These are phyloP conservation scores for Drosophila bipectinata DNA, from an alignment of 1,140 invertebrate genomes.

Conservation along the genomic window DNA sequence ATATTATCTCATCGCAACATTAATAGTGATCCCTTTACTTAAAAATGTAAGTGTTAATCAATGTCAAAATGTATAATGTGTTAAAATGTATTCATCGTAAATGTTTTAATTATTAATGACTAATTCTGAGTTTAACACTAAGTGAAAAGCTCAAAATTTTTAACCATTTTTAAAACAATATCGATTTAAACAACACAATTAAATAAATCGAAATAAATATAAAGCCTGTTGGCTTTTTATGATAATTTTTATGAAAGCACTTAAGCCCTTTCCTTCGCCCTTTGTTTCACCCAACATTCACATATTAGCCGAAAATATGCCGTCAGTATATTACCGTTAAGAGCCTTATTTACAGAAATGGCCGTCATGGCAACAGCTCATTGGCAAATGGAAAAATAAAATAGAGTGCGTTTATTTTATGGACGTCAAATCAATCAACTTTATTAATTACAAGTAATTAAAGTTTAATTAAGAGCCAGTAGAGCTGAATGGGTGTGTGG, in stretches of 20 bases:
- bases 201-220: too few species aligned
- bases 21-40: too few species aligned
- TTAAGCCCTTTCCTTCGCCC: neutral
- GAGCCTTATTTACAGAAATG: constrained; percentile 8
- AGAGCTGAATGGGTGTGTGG: neutral
- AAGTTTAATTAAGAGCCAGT: constrained; percentile 72
- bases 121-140: too few species aligned
- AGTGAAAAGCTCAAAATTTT: too few species aligned
- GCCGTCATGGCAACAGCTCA: neutral
- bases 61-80: too few species aligned
- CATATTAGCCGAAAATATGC: neutral
- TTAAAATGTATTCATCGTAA: too few species aligned
- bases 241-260: neutral
- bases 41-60: too few species aligned
- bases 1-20: too few species aligned
- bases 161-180: too few species aligned
- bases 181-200: too few species aligned
- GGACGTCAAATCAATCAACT: constrained; percentile 61
- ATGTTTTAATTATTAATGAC: too few species aligned
- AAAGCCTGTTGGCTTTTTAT: neutral
- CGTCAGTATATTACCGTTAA: constrained; percentile 3
- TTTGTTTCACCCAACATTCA: neutral
- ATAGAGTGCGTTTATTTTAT: constrained; percentile 42
- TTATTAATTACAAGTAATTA: constrained; percentile 80
- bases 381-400: neutral